Evolutionary conservation across 1,140 invertebrate genomes (phyloP).

Genomic region (Linepithema humile): DNA sequence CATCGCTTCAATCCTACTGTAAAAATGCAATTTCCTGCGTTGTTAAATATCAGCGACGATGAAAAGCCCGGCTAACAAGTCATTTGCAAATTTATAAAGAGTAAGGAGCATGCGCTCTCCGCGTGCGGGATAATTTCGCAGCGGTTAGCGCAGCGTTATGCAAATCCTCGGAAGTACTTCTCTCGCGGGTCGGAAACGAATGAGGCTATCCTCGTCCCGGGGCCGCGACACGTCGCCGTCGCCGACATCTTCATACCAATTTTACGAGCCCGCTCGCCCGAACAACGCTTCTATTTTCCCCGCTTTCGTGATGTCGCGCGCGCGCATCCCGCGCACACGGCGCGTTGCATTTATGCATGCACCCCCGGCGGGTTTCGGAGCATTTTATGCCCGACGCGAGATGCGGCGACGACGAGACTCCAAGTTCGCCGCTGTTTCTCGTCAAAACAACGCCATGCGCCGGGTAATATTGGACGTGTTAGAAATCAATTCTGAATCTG

Average conservation of each 20-base stretch:
- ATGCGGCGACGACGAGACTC: slow-evolving; percentile 25
- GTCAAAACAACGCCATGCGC: slow-evolving; percentile 27
- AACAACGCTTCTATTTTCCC: slow-evolving; percentile 44
- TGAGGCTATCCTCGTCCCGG: slow-evolving; percentile 4
- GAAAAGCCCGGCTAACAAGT: slow-evolving; percentile 5
- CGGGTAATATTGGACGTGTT: background rate
- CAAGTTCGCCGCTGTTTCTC: slow-evolving; percentile 10
- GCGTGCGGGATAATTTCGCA: slow-evolving; percentile 26
- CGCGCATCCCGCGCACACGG: background rate
- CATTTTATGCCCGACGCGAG: slow-evolving; percentile 35
- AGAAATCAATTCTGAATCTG: background rate
- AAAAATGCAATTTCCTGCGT: slow-evolving; percentile 10
- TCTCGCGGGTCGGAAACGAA: slow-evolving; percentile 34
- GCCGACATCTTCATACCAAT: slow-evolving; percentile 41
- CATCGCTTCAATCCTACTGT: background rate
- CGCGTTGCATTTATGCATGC: slow-evolving; percentile 46
- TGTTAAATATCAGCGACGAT: background rate
- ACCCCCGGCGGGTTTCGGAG: background rate
- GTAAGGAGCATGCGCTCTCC: slow-evolving; percentile 10
- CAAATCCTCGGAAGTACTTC: slow-evolving; percentile 23
- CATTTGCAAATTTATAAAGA: slow-evolving; percentile 51
- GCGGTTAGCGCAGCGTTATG: slow-evolving; percentile 32
- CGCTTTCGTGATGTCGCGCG: slow-evolving; percentile 24
- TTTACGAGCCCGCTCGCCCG: slow-evolving; percentile 45
- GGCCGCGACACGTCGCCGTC: slow-evolving; percentile 28